Conservation (phyloP, 2,797 vertebrate species). For the Melanotaenia pygmaea region DNA sequence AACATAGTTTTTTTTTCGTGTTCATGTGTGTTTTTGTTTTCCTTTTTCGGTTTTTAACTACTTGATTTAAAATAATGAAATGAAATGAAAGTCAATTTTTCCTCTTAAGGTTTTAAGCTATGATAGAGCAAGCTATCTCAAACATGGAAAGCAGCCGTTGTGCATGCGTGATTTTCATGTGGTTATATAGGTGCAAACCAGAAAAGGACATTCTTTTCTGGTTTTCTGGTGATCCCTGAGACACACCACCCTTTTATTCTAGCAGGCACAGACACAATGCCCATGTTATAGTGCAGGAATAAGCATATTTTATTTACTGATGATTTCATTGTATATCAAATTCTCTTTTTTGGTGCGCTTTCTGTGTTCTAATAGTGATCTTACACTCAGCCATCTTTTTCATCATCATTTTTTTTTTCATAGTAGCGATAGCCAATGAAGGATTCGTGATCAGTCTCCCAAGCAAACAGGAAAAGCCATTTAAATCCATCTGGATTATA, state of each 20-base stretch:
- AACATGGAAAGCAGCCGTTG: not conserved
- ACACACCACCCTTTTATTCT: not conserved
- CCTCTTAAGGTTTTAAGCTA: no score
- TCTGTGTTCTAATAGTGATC: not conserved
- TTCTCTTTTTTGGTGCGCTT: not conserved
- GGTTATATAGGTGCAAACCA: not conserved
- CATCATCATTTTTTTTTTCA: not conserved
- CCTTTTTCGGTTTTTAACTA: no score
- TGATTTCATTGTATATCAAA: not conserved
- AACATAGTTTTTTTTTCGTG: constrained; percentile 24
- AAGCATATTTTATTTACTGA: not conserved
- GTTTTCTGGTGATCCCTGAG: not conserved
- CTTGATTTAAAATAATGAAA: not conserved
- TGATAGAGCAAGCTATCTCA: no score
- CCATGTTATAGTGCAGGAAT: not conserved
- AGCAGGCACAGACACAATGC: not conserved
- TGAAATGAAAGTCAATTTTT: not conserved
- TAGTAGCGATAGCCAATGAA: not conserved
- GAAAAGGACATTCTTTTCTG: not conserved
- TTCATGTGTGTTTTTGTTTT: constrained; percentile 2
- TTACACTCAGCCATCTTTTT: no score
- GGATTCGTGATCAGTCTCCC: not conserved
- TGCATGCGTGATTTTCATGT: not conserved
- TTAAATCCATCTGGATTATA: not conserved
- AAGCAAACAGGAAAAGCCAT: not conserved